A percentile compares a stretch with the other conserved stretches of the same genome.
Conservation (phyloP, 2,113 vertebrate genomes). For the Periophthalmodon schlosseri region DNA sequence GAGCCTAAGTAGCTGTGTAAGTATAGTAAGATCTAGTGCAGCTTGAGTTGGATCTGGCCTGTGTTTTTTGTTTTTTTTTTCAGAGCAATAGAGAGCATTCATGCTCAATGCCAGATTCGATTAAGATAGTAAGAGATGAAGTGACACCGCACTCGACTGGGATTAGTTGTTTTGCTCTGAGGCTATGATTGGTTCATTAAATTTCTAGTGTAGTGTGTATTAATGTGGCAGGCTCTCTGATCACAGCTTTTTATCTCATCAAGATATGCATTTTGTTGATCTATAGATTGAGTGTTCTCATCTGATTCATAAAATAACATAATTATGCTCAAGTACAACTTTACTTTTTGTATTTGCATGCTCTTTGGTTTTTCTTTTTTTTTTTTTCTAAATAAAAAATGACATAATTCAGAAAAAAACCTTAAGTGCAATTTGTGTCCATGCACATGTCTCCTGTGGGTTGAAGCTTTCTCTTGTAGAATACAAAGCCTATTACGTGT, state of each 20-base stretch:
- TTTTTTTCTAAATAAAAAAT: too few species aligned
- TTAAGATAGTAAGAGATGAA: slow-evolving; percentile 12
- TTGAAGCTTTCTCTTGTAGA: too few species aligned
- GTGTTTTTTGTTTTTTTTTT: background rate
- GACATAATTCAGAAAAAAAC: too few species aligned
- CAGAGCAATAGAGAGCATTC: background rate
- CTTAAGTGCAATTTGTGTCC: too few species aligned
- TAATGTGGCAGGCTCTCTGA: background rate
- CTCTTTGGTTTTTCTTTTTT: too few species aligned
- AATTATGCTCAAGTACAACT: background rate
- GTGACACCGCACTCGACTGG: background rate
- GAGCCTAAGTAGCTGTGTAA: slow-evolving; percentile 4
- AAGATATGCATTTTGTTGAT: background rate
- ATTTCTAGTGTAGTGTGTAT: background rate
- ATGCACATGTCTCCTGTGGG: too few species aligned
- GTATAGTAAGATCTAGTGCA: slow-evolving; percentile 5
- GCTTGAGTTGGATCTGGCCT: background rate
- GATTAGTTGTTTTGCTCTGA: slow-evolving; percentile 9
- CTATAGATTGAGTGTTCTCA: background rate
- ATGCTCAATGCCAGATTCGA: slow-evolving; percentile 10
- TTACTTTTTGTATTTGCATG: background rate
- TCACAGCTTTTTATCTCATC: background rate
- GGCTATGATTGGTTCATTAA: slow-evolving; percentile 12
- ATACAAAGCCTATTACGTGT: too few species aligned
- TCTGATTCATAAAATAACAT: background rate